Conservation (phyloP, 1,140 invertebrate species). For the Conopomorpha cramerella region DNA sequence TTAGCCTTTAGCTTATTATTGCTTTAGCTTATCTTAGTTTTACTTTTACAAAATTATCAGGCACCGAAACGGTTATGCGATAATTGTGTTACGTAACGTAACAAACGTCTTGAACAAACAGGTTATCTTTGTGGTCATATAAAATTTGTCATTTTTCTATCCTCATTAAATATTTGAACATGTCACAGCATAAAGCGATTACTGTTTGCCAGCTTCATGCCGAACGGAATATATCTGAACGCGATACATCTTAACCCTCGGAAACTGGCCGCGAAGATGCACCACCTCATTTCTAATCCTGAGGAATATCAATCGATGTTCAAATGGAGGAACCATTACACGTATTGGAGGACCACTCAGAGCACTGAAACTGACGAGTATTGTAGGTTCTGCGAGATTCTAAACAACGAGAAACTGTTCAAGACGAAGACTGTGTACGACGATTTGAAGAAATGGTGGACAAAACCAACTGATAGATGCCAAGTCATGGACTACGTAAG, state of each 20-base stretch:
- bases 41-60: too few relatives aligned
- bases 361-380: conserved; percentile 27
- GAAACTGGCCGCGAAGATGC: conserved; percentile 25
- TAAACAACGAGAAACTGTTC: conserved; percentile 21
- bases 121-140: too few relatives aligned
- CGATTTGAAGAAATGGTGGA: conserved; percentile 17
- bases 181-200: too few relatives aligned
- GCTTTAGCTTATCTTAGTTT: too few relatives aligned
- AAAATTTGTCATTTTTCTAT: too few relatives aligned
- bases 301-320: conserved; percentile 30
- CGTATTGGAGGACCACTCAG: conserved; percentile 17
- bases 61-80: too few relatives aligned
- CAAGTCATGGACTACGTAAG: too few relatives aligned
- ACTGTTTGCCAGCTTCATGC: conserved; percentile 34
- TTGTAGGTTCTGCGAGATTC: conserved; percentile 28
- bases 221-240: conserved; percentile 36
- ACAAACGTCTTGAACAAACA: too few relatives aligned
- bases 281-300: conserved; percentile 22
- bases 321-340: conserved; percentile 35
- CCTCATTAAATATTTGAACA: too few relatives aligned
- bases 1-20: too few relatives aligned
- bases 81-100: too few relatives aligned
- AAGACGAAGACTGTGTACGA: conserved; percentile 15
- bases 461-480: too few relatives aligned
- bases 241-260: conserved; percentile 20